phyloP scores from a whole-genome alignment of 2,113 vertebrate species.

The Charadrius vociferus region DNA sequence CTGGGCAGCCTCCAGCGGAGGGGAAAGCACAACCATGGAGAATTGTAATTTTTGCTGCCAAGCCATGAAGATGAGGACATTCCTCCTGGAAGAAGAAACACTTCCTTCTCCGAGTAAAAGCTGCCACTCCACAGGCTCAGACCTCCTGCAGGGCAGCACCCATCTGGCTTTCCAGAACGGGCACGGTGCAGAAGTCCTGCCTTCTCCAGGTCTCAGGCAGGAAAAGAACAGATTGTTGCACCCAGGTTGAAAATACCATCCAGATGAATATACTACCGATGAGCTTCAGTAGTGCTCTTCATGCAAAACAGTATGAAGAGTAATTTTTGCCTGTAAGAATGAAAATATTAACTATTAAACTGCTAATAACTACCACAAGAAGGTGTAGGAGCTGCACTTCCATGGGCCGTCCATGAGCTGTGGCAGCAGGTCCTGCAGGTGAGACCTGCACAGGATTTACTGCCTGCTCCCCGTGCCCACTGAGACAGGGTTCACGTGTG shows the following conservation, averaged over 20 bases:
- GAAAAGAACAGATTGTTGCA: background rate
- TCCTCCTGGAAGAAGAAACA: background rate
- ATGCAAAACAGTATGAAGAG: background rate
- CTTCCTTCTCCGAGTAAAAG: background rate
- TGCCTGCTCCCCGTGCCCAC: background rate
- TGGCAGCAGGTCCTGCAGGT: background rate
- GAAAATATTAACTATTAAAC: background rate
- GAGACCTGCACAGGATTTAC: background rate
- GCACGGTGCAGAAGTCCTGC: background rate
- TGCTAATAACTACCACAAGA: background rate
- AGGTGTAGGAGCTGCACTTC: background rate
- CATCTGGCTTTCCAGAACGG: background rate
- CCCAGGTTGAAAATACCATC: background rate
- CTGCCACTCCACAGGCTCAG: background rate
- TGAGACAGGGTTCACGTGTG: rapidly evolving
- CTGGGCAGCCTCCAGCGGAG: background rate
- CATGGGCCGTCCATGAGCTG: background rate
- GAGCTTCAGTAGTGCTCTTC: background rate
- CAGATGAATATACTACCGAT: background rate
- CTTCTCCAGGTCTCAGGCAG: background rate
- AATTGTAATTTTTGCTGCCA: background rate
- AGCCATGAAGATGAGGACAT: background rate
- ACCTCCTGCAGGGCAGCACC: background rate
- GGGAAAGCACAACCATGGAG: background rate
- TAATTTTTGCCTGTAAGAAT: background rate